These are phyloP conservation scores for Podilymbus podiceps DNA, from an alignment of 2,113 vertebrate genomes.

Conservation along the genomic window DNA sequence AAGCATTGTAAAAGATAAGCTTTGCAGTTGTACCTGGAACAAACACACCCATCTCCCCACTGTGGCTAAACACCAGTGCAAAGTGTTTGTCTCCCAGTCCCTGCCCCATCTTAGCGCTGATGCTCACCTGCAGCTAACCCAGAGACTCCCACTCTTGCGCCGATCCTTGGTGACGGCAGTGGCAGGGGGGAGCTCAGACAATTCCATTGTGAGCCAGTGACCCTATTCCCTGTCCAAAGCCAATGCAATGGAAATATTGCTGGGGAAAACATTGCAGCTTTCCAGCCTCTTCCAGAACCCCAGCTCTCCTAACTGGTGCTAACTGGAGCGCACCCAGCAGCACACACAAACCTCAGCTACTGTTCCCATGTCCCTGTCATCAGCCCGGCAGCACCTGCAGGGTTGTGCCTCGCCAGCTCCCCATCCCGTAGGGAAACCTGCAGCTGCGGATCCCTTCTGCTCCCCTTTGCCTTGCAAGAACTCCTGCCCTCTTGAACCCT, in stretches of 20 bases:
- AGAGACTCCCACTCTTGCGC: background rate
- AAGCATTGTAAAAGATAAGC: background rate
- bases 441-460: background rate
- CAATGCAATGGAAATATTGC: background rate
- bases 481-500: background rate
- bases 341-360: background rate
- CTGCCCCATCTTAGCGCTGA: accelerated
- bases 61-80: background rate
- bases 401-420: accelerated
- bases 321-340: background rate
- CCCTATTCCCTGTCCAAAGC: background rate
- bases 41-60: background rate
- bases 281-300: background rate
- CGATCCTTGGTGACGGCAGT: background rate
- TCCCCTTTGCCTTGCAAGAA: background rate
- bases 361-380: background rate
- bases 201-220: background rate
- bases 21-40: background rate
- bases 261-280: background rate
- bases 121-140: background rate
- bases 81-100: background rate
- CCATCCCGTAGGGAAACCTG: background rate
- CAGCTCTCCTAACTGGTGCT: background rate
- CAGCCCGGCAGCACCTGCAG: background rate
- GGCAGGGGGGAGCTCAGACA: background rate